Evolutionary conservation across 2,888 invertebrate species (phyloP).

Genomic region (Galeopsomyia nigrocyanea): DNA sequence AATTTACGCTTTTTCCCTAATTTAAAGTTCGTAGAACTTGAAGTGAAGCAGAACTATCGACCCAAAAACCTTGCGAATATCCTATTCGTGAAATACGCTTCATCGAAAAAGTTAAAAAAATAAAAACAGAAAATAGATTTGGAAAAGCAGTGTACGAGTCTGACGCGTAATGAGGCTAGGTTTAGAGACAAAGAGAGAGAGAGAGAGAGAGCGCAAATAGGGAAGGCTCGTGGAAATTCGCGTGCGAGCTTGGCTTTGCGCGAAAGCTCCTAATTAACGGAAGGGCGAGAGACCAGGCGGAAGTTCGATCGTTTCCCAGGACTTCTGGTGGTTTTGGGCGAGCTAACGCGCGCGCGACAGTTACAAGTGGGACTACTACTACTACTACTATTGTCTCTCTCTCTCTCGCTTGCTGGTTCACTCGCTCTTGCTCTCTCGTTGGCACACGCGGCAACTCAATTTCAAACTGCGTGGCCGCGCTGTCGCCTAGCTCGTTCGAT

Average conservation of each 20-base stretch:
- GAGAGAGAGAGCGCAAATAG: constrained; percentile 36
- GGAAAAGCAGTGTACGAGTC: neutral
- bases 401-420: too few relatives aligned
- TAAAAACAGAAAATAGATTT: too few relatives aligned
- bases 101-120: too few relatives aligned
- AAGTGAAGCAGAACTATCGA: neutral
- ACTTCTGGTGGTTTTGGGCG: constrained; percentile 35
- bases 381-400: neutral
- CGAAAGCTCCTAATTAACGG: constrained; percentile 48
- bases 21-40: too few relatives aligned
- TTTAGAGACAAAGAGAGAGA: neutral
- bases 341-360: constrained; percentile 17
- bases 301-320: constrained; percentile 46
- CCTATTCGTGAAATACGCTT: too few relatives aligned
- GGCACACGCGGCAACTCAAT: constrained; percentile 30
- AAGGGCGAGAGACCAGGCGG: constrained; percentile 22
- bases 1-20: too few relatives aligned
- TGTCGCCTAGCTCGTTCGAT: neutral
- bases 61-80: neutral
- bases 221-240: constrained; percentile 35
- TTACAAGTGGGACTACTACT: constrained; percentile 9
- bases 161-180: constrained; percentile 20
- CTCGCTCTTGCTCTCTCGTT: too few relatives aligned
- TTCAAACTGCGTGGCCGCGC: constrained; percentile 6
- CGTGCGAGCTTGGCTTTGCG: constrained; percentile 43